Evolutionary conservation across 1,140 invertebrate genomes (phyloP).

Genomic region (Gryon sp.): DNA sequence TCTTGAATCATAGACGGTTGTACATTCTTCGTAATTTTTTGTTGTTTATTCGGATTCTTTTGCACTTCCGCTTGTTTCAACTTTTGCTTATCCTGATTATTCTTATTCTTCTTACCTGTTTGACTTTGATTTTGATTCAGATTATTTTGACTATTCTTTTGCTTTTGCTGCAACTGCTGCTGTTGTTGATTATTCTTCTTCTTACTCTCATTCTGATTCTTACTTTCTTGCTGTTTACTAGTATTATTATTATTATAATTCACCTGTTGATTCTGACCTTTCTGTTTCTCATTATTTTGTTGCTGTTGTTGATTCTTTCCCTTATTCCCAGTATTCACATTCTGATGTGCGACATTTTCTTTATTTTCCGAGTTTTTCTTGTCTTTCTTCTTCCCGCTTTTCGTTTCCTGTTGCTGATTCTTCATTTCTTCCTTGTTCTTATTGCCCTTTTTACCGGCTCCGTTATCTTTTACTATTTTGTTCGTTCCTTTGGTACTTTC

Average conservation of each 20-base stretch:
- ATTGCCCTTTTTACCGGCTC: constrained; percentile 58
- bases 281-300: constrained; percentile 65
- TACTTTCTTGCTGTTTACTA: constrained; percentile 47
- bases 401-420: constrained; percentile 59
- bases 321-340: constrained; percentile 40
- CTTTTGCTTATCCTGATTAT: constrained; percentile 39
- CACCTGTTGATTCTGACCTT: constrained; percentile 57
- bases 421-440: constrained; percentile 61
- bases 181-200: constrained; percentile 64
- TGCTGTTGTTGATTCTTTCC: constrained; percentile 52
- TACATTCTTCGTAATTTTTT: constrained; percentile 19
- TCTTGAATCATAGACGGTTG: constrained; percentile 24
- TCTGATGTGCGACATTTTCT: constrained; percentile 68
- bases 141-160: constrained; percentile 64
- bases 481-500: neutral
- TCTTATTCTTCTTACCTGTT: constrained; percentile 45
- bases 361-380: constrained; percentile 76
- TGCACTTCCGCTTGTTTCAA: constrained; percentile 46
- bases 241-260: too few species aligned
- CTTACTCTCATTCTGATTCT: constrained; percentile 67
- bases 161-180: constrained; percentile 57
- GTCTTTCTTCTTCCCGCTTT: constrained; percentile 73
- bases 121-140: constrained; percentile 35
- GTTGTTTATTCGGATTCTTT: constrained; percentile 30
- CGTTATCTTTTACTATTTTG: neutral